Percentiles rank a stretch among this genome's conserved stretches.
Conservation (phyloP, 2,888 invertebrate species). For the Plagiodera versicolora region DNA sequence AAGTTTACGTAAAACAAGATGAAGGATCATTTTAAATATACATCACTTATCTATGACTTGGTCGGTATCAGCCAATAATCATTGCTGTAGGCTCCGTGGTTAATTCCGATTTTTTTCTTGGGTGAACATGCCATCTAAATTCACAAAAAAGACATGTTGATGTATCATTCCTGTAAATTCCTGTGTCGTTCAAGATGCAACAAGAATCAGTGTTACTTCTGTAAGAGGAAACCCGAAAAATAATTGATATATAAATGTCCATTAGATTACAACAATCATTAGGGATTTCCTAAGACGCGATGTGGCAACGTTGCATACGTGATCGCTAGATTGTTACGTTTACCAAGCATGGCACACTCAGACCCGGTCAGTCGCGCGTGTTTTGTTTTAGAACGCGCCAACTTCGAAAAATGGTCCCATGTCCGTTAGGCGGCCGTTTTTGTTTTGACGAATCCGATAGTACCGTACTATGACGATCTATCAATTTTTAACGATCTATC, state of each 20-base stretch:
- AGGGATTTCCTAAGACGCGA: not conserved
- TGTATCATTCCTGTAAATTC: too few species aligned
- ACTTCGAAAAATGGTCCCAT: conserved; percentile 26
- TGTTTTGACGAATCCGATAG: conserved; percentile 21
- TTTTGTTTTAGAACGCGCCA: conserved; percentile 22
- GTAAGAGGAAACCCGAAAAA: not conserved
- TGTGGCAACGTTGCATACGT: conserved; percentile 16
- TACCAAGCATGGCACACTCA: conserved; percentile 26
- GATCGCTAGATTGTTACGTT: conserved; percentile 26
- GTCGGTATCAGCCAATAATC: too few species aligned
- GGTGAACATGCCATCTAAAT: too few species aligned
- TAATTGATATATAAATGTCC: too few species aligned
- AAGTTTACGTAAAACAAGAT: too few species aligned
- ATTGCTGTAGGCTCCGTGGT: too few species aligned
- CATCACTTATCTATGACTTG: too few species aligned
- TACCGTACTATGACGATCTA: conserved; percentile 19
- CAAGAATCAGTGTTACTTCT: too few species aligned
- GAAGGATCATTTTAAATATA: too few species aligned
- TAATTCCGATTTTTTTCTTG: too few species aligned
- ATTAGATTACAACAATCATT: not conserved
- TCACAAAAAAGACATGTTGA: too few species aligned
- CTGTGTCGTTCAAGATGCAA: too few species aligned
- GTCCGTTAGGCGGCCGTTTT: conserved; percentile 20
- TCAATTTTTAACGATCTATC: conserved; percentile 7
- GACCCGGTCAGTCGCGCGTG: conserved; percentile 30